phyloP scores from a whole-genome alignment of 2,113 vertebrate species.

The Erythrolamprus reginae region DNA sequence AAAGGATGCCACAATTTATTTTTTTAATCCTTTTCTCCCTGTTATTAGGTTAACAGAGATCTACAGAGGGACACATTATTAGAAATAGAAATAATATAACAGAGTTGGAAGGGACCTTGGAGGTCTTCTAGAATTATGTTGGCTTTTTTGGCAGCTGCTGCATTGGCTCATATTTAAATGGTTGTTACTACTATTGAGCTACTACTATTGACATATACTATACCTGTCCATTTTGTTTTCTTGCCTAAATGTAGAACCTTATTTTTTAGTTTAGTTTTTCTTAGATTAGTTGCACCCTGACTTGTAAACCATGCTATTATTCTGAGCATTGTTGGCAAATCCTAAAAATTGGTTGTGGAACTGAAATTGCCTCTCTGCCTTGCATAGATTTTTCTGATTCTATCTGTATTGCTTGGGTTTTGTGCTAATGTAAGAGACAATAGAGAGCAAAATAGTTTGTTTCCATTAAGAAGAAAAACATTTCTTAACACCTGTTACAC shows the following conservation, averaged over 20 bases:
- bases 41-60: background rate
- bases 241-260: no score
- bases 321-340: background rate
- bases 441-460: background rate
- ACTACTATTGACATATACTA: no score
- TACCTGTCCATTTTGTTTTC: no score
- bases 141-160: no score
- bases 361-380: background rate
- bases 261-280: no score
- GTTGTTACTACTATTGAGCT: no score
- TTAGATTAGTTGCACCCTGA: no score
- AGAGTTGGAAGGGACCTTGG: no score
- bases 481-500: background rate
- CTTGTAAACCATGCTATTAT: background rate
- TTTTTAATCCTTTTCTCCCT: background rate
- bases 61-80: background rate
- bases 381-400: background rate
- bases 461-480: background rate
- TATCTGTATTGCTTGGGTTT: background rate
- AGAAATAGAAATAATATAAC: no score
- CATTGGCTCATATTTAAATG: no score
- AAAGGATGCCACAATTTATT: background rate
- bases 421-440: background rate
- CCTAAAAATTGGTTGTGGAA: background rate
- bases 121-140: no score